Evolutionary conservation across 2,113 vertebrate genomes (phyloP), one percentile per base, ranked within the genome.

Genomic region (Passer montanus): DNA sequence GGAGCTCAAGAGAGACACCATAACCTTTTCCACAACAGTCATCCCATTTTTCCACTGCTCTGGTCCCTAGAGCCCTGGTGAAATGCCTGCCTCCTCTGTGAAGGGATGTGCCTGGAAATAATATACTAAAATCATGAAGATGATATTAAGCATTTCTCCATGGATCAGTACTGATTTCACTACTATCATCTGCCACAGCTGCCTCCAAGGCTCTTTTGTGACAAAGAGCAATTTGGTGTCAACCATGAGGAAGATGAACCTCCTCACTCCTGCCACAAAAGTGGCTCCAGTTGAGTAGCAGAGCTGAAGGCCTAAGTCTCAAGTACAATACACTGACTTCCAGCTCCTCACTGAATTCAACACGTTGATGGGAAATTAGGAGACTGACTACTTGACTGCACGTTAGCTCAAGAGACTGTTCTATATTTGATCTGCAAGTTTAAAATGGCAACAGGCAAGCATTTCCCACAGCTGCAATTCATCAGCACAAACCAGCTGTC

Each of bases 401-500:
- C 10, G 24, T 92, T 81, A 95, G 93, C 94, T 96, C 80, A 91
- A 95, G 91, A 95, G 91, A 81, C 84, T 95, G 84, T 35, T 94
- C 93, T 96, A 70, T 90, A 95, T 95, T 84, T 95, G 94, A 94
- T 92, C 90, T 87, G 83, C 88, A 75, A 96, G 88, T 90, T 93
- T 94, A 92, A 95, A 96, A 96, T 91, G 95, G 94, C 90, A 96
- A 95, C 90, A 94, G 90, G 94, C 88, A 96, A 59, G 3, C 50
- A 27, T 70, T 94, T 94, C 95, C 94, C 96, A 87, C 93, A 93
- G 96, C 95, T 96, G 95, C 94, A 90, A 93, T 96, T 94, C 96
- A 97, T 96, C 94, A 95, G 76, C 91, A 80, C 92, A 90, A 94
- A 97, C 47, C 96, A 96, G 96, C 95, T 96, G 95, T 94, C 96